Percentiles rank a stretch among this genome's conserved stretches.
These are phyloP conservation scores for Stenopsyche tienmushanensis DNA, from an alignment of 1,140 invertebrate species.

Conservation along the genomic window DNA sequence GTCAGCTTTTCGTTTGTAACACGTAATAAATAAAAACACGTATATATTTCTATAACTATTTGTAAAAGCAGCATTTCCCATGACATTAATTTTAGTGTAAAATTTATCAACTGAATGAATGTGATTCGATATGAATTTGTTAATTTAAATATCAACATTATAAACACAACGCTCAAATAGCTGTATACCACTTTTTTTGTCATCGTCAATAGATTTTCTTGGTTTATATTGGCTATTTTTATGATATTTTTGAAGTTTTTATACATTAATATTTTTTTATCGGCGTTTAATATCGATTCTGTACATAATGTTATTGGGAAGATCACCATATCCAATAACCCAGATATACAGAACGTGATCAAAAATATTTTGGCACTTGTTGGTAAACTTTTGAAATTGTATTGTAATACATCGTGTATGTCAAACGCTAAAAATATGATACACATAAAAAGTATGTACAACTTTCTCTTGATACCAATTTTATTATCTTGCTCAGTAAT, in stretches of 20 bases:
- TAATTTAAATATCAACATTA: neutral
- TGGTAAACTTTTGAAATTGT: too few relatives aligned
- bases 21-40: neutral
- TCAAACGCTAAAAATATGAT: too few relatives aligned
- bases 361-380: too few relatives aligned
- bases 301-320: too few relatives aligned
- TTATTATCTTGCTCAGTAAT: too few relatives aligned
- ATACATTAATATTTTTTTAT: neutral
- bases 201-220: neutral
- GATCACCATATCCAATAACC: too few relatives aligned
- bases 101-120: neutral
- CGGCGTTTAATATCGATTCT: too few relatives aligned
- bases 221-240: neutral
- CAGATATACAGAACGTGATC: too few relatives aligned
- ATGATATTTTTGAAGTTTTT: neutral
- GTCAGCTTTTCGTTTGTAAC: neutral
- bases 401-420: too few relatives aligned
- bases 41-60: neutral
- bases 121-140: neutral
- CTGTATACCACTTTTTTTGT: neutral
- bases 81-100: neutral
- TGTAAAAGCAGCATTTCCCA: neutral
- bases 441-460: too few relatives aligned
- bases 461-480: too few relatives aligned
- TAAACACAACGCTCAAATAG: neutral